Percentiles rank a stretch among this genome's conserved stretches.
Conservation (phyloP, 2,113 vertebrate species). For the Gobius niger region DNA sequence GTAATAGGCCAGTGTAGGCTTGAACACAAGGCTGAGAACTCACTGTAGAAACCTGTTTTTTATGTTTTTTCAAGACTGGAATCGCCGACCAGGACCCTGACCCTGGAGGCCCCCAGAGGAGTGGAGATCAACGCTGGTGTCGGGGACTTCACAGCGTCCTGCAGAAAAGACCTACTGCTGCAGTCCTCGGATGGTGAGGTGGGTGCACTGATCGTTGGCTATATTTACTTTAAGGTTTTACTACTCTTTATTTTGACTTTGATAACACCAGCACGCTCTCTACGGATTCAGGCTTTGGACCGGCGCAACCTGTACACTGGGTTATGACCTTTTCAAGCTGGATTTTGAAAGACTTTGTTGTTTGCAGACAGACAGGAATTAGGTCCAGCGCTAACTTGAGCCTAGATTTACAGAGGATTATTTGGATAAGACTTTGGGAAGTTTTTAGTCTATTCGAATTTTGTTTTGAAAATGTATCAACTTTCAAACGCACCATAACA, state of each 20-base stretch:
- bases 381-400: too few species aligned
- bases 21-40: neutral
- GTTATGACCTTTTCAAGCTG: too few species aligned
- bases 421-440: too few species aligned
- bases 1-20: slow-evolving; percentile 7
- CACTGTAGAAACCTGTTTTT: slow-evolving; percentile 8
- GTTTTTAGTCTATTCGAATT: too few species aligned
- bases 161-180: slow-evolving; percentile 91
- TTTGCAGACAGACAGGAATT: too few species aligned
- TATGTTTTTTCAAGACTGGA: slow-evolving; percentile 83
- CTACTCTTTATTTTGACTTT: neutral
- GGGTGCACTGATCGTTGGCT: slow-evolving; percentile 5
- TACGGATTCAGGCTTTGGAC: too few species aligned
- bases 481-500: too few species aligned
- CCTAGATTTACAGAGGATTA: too few species aligned
- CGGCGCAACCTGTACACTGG: too few species aligned
- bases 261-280: too few species aligned
- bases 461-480: too few species aligned
- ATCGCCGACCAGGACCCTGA: slow-evolving; percentile 93
- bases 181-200: slow-evolving; percentile 91
- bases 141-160: slow-evolving; percentile 91
- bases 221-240: neutral
- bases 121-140: slow-evolving; percentile 91
- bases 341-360: too few species aligned
- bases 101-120: slow-evolving; percentile 93